phyloP scores from a whole-genome alignment of 1,140 invertebrate genomes.

The Saccostrea glomerata region DNA sequence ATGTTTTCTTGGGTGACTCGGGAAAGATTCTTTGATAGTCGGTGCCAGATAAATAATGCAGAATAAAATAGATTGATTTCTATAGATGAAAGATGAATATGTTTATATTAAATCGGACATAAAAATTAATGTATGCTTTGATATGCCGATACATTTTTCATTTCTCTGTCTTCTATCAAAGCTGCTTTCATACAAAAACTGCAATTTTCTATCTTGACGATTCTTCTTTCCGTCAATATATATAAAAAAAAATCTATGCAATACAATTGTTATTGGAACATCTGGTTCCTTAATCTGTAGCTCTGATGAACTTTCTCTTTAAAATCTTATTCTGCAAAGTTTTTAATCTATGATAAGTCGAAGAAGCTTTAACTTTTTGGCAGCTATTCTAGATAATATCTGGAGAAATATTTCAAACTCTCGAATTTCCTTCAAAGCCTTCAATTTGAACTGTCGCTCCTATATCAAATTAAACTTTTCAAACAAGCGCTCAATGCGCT shows the following conservation, averaged over 20 bases:
- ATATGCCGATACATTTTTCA: constrained; percentile 30
- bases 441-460: constrained; percentile 17
- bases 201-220: constrained; percentile 5
- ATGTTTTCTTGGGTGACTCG: constrained; percentile 29
- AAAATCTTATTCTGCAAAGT: constrained; percentile 13
- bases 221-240: not conserved
- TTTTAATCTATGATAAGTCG: constrained; percentile 21
- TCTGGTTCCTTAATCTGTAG: not conserved
- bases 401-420: not conserved
- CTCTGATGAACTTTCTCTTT: constrained; percentile 13
- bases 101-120: constrained; percentile 33
- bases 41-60: constrained; percentile 27
- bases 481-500: constrained; percentile 19
- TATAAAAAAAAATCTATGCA: constrained; percentile 22
- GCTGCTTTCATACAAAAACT: constrained; percentile 5
- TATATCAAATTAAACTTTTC: constrained; percentile 13
- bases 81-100: constrained; percentile 28
- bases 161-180: not conserved
- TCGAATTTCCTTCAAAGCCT: constrained; percentile 27
- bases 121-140: constrained; percentile 32
- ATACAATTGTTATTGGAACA: not conserved
- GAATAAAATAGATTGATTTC: constrained; percentile 34
- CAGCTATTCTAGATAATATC: constrained; percentile 17
- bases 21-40: constrained; percentile 7
- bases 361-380: constrained; percentile 15